Percentiles rank a stretch among this genome's conserved stretches.
These are phyloP conservation scores for Psophia crepitans DNA, from an alignment of 2,113 vertebrate species.

Conservation along the genomic window DNA sequence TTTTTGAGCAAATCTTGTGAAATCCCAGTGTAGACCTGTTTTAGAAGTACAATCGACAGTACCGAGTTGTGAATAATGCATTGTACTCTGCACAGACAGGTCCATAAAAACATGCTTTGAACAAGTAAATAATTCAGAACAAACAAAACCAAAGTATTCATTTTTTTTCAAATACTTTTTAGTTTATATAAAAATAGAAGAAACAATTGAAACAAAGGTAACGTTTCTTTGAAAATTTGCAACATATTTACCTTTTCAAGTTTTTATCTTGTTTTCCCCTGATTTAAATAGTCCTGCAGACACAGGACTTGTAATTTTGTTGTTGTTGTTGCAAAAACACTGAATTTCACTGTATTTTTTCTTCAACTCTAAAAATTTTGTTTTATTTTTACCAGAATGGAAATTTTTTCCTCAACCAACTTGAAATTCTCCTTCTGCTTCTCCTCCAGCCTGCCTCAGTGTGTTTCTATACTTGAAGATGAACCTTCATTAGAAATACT, in stretches of 20 bases:
- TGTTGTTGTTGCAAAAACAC: neutral
- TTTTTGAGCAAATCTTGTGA: neutral
- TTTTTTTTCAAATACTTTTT: neutral
- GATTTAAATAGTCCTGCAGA: neutral
- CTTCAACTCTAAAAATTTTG: neutral
- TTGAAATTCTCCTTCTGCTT: neutral
- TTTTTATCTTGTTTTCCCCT: neutral
- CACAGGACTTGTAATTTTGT: neutral
- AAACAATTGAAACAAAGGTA: neutral
- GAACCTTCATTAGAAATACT: neutral
- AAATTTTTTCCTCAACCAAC: neutral
- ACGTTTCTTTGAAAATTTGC: neutral
- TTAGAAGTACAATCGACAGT: neutral
- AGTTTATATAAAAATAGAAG: neutral
- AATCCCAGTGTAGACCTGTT: neutral
- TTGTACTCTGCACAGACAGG: neutral
- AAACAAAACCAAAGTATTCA: neutral
- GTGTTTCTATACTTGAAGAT: neutral
- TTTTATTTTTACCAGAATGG: neutral
- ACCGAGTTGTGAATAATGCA: neutral
- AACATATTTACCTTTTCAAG: neutral
- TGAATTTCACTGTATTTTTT: neutral
- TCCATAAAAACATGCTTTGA: neutral
- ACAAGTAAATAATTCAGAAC: neutral
- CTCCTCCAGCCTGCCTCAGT: fast-evolving